Base-by-base conservation (phyloP, 2,113 vertebrate genomes). In the Eleginops maclovinus region DNA sequence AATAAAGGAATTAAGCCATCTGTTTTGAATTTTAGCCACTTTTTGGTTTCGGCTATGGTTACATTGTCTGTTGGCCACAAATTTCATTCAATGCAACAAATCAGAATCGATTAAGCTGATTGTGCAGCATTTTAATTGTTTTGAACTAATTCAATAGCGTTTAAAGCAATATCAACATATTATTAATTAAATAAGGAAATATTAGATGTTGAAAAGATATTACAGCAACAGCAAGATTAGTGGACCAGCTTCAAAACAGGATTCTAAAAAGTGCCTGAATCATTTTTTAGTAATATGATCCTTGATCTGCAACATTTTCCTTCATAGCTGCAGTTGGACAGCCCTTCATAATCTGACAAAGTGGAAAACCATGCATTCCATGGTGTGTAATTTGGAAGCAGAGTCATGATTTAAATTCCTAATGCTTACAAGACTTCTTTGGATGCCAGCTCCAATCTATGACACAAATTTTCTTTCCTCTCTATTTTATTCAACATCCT, bases 1-100 rank as follows among this genome's bases (percentile, higher is more conserved):
- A 86, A 87, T 88, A 80, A 75, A 74, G 69, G 81, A 85, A 77
- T 82, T 68, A 59, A 73, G 63, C 41, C 87, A 88, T 71, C 72
- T 88, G 86, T 70, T 81, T 75, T 76, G 56, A 54, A 55, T 89
- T 88, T 56, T 41, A 66, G 59, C 16, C 40, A 67, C 63, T 40
- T 65, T 74, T 71, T 74, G 26, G 56, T 75, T 79, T 69, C 72
- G 72, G 31, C 78, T 70, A 54, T 11, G 51, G 53, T 60, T 66
- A 77, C 74, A 65, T 79, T 66, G 65, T 75, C 54, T 79, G 49
- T 19, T 59, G 62, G 81, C 53, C 51, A 54, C 31, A 61, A 9
- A 69, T 81, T 36, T 79, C 51, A 36, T 40, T 56, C 72, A 69
- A 2, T n/a, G 60, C 8, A 58, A 54, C 16, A 63, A 60, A 86